phyloP scores from a whole-genome alignment of 2,888 invertebrate genomes.

The Trissoscelio sp. region DNA sequence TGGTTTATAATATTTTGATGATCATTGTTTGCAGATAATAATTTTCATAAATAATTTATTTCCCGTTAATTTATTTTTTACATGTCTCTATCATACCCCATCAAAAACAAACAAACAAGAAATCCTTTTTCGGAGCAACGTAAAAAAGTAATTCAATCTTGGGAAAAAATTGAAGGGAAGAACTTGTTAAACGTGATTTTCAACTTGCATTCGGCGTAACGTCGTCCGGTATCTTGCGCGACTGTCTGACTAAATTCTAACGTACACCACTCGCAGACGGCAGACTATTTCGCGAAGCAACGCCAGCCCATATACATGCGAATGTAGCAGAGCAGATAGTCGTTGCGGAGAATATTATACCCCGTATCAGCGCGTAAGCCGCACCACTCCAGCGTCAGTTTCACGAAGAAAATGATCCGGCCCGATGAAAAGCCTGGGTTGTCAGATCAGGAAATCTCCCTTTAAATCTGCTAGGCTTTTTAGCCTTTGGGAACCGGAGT shows the following conservation, averaged over 20 bases:
- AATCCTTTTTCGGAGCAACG: not conserved
- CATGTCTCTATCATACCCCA: too few relatives aligned
- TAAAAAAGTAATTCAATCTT: conserved; percentile 10
- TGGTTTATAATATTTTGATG: too few relatives aligned
- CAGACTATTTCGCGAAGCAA: conserved; percentile 49
- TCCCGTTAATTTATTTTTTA: too few relatives aligned
- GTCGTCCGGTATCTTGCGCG: conserved; percentile 46
- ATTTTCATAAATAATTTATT: too few relatives aligned
- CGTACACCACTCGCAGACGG: conserved; percentile 60
- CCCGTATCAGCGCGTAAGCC: conserved; percentile 62
- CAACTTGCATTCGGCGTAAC: conserved; percentile 18
- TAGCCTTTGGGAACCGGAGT: conserved; percentile 48
- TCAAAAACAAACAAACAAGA: not conserved
- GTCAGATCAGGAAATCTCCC: conserved; percentile 68
- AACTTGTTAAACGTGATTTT: conserved; percentile 38
- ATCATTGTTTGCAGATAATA: too few relatives aligned
- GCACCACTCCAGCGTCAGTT: conserved; percentile 53
- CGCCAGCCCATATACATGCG: conserved; percentile 51
- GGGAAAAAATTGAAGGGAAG: conserved; percentile 10
- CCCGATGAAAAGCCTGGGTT: conserved; percentile 68
- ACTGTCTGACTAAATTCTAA: conserved; percentile 65
- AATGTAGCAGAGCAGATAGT: conserved; percentile 52
- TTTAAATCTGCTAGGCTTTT: conserved; percentile 68
- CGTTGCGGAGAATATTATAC: conserved; percentile 62
- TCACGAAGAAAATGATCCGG: conserved; percentile 63